Evolutionary conservation across 2,113 vertebrate genomes (phyloP).

Genomic region (Crotophaga sulcirostris): DNA sequence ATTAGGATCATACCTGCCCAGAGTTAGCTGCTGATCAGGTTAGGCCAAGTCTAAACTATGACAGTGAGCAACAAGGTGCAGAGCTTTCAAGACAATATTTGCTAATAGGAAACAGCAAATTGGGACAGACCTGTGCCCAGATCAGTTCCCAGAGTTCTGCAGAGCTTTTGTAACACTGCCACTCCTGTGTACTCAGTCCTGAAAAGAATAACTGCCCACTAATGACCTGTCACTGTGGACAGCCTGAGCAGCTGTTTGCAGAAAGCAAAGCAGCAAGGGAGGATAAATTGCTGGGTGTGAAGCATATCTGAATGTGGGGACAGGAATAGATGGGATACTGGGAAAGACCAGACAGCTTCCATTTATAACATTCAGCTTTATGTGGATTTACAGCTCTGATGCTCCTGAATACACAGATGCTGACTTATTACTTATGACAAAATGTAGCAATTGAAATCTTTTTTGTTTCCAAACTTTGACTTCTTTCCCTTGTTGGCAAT

Average conservation of each 20-base stretch:
- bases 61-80: not conserved
- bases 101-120: not conserved
- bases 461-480: not conserved
- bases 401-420: not conserved
- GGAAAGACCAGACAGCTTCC: slow-evolving; percentile 22
- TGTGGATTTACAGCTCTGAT: slow-evolving; percentile 33
- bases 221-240: slow-evolving; percentile 54
- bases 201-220: slow-evolving; percentile 29
- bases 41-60: too few species aligned
- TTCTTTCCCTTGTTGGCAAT: not conserved
- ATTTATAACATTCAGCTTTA: slow-evolving; percentile 53
- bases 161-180: not conserved
- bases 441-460: slow-evolving; percentile 16
- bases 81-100: slow-evolving; percentile 27
- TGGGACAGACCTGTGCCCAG: not conserved
- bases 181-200: not conserved
- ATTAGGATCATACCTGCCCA: too few species aligned
- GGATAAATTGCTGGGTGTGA: slow-evolving; percentile 46
- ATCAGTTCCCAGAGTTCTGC: not conserved
- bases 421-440: slow-evolving; percentile 28
- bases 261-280: not conserved
- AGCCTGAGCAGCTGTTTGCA: slow-evolving; percentile 40
- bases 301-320: slow-evolving; percentile 45
- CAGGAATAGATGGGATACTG: slow-evolving; percentile 54
- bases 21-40: too few species aligned